Conservation (phyloP, 1,140 invertebrate genomes). For the Nylanderia fulva region DNA sequence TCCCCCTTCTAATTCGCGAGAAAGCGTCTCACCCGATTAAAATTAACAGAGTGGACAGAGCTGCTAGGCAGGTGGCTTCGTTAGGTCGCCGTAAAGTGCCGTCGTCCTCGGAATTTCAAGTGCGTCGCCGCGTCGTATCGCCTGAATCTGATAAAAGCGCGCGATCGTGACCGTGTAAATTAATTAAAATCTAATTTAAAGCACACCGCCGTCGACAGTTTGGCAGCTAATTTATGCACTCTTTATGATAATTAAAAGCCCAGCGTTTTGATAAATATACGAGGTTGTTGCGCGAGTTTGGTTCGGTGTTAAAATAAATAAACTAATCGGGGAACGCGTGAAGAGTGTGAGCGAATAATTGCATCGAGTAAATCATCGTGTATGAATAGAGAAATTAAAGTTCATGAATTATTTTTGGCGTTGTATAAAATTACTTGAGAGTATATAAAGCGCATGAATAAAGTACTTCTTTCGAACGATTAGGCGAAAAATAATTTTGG, state of each 20-base stretch:
- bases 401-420: neutral
- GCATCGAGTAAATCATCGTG: too few relatives aligned
- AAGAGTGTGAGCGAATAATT: neutral
- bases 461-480: neutral
- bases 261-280: slow-evolving; percentile 24
- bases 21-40: slow-evolving; percentile 75
- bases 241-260: slow-evolving; percentile 48
- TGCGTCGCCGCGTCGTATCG: slow-evolving; percentile 39
- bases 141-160: slow-evolving; percentile 53
- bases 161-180: slow-evolving; percentile 63
- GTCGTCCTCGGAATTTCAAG: slow-evolving; percentile 74
- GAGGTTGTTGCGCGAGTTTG: too few relatives aligned
- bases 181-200: slow-evolving; percentile 63
- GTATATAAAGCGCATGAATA: neutral
- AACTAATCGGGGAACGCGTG: neutral
- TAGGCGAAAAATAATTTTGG: slow-evolving; percentile 21
- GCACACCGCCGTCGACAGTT: neutral
- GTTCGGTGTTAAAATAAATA: neutral
- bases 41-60: slow-evolving; percentile 72
- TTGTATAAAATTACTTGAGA: neutral
- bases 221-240: slow-evolving; percentile 37
- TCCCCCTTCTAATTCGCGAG: slow-evolving; percentile 69
- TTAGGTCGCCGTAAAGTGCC: slow-evolving; percentile 73
- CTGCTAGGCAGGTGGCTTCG: slow-evolving; percentile 74
- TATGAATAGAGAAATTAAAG: neutral